phyloP scores from a whole-genome alignment of 1,140 invertebrate species.

The Frieseomelitta varia region DNA sequence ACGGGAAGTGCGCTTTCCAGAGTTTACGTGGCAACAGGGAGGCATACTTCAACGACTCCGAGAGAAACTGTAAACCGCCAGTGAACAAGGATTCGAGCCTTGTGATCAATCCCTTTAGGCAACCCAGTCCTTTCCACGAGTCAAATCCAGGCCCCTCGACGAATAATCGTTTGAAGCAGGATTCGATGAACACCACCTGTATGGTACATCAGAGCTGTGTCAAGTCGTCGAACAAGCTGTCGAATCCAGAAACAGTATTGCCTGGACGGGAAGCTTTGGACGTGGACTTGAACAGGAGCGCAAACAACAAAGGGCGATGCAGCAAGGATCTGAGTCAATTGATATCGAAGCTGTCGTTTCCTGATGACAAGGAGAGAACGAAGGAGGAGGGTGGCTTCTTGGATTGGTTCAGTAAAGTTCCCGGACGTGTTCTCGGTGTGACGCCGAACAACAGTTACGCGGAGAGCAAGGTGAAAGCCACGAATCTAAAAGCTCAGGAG shows the following conservation, averaged over 20 bases:
- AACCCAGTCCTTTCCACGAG: constrained; percentile 67
- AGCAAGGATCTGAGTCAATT: constrained; percentile 69
- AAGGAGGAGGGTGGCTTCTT: constrained; percentile 74
- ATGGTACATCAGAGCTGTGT: constrained; percentile 67
- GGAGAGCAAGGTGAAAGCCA: constrained; percentile 61
- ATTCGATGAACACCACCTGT: constrained; percentile 54
- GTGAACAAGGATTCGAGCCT: constrained; percentile 18
- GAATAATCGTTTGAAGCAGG: constrained; percentile 53
- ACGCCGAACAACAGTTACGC: constrained; percentile 49
- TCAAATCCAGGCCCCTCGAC: constrained; percentile 72
- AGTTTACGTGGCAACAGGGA: constrained; percentile 46
- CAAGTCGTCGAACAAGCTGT: constrained; percentile 49
- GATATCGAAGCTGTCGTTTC: constrained; percentile 75
- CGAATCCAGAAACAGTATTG: background rate
- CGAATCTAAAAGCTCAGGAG: constrained; percentile 42
- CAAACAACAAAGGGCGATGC: background rate
- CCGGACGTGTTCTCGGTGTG: constrained; percentile 69
- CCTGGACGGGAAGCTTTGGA: constrained; percentile 36
- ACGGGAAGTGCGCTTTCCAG: constrained; percentile 57
- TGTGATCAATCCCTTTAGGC: constrained; percentile 63
- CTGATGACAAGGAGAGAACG: constrained; percentile 69
- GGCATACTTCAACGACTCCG: constrained; percentile 45
- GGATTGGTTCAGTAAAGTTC: constrained; percentile 77
- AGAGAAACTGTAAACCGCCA: constrained; percentile 39
- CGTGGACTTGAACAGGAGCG: background rate